Percentiles rank a stretch among this genome's conserved stretches.
Evolutionary conservation across 2,113 vertebrate species (phyloP).

Genomic region (Notothenia rossii): DNA sequence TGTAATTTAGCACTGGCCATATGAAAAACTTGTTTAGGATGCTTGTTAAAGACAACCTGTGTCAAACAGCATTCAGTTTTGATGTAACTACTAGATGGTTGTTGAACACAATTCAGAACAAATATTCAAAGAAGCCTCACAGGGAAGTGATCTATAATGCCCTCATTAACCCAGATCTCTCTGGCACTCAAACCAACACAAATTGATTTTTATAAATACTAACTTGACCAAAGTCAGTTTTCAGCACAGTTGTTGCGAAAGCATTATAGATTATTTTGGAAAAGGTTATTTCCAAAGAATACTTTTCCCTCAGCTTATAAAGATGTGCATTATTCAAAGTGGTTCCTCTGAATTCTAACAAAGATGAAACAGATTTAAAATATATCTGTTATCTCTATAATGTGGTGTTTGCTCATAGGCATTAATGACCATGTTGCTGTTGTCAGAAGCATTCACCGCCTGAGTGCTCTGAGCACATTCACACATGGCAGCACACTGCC

Average conservation of each 20-base stretch:
- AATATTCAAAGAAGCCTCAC: not conserved
- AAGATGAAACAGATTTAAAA: conserved; percentile 51
- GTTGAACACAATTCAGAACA: not conserved
- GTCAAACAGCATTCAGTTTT: conserved; percentile 43
- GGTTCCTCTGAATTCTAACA: conserved; percentile 5
- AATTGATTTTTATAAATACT: conserved; percentile 1
- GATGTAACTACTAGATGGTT: conserved; percentile 36
- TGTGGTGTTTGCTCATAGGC: conserved; percentile 35
- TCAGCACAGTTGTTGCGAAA: conserved; percentile 7
- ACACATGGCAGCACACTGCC: conserved; percentile 69
- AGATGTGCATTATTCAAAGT: conserved; percentile 26
- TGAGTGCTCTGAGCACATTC: conserved; percentile 18
- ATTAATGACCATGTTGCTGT: conserved; percentile 29
- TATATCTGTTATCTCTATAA: conserved; percentile 46
- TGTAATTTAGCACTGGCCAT: conserved; percentile 53
- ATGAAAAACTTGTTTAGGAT: conserved; percentile 30
- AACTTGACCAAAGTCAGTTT: conserved; percentile 11
- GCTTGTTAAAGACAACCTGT: conserved; percentile 54
- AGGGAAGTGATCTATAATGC: not conserved
- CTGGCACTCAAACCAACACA: not conserved
- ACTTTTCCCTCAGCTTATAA: not conserved
- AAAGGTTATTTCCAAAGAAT: conserved; percentile 10
- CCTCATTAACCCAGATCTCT: not conserved
- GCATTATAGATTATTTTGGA: not conserved
- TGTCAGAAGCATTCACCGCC: not conserved